phyloP scores from a whole-genome alignment of 2,888 invertebrate genomes.

The Tubiluchus corallicola region DNA sequence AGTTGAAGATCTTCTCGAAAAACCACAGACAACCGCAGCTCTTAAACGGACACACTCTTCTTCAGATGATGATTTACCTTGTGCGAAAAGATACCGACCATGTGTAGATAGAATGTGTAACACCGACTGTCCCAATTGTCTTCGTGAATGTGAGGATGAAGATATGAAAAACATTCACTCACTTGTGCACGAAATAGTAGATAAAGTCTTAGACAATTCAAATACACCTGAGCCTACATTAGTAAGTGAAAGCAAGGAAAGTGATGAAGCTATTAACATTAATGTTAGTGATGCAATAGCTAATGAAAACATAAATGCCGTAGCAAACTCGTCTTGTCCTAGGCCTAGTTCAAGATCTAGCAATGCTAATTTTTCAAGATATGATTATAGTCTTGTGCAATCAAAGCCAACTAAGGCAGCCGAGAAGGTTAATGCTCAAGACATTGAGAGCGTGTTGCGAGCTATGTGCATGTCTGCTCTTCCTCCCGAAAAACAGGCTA shows the following conservation, averaged over 20 bases:
- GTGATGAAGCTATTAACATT: background rate
- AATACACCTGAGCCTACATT: background rate
- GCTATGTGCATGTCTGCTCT: background rate
- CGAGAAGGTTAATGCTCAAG: background rate
- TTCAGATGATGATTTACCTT: background rate
- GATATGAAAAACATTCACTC: too few relatives aligned
- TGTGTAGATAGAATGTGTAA: background rate
- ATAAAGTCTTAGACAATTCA: too few relatives aligned
- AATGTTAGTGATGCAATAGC: background rate
- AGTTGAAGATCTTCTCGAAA: slow-evolving; percentile 1
- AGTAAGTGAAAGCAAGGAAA: background rate
- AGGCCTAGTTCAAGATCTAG: too few relatives aligned
- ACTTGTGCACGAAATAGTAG: background rate
- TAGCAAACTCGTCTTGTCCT: too few relatives aligned
- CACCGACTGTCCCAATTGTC: too few relatives aligned
- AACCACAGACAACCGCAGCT: background rate
- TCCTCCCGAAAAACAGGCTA: background rate
- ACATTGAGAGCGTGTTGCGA: slow-evolving; percentile 1
- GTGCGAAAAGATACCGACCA: background rate
- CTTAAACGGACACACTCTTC: background rate
- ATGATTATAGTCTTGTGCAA: too few relatives aligned
- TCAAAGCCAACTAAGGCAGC: background rate
- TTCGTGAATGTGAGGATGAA: too few relatives aligned
- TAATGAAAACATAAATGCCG: too few relatives aligned
- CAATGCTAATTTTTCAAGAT: too few relatives aligned